These are phyloP conservation scores for Archegozetes longisetosus DNA, from an alignment of 1,140 invertebrate species.

Conservation along the genomic window DNA sequence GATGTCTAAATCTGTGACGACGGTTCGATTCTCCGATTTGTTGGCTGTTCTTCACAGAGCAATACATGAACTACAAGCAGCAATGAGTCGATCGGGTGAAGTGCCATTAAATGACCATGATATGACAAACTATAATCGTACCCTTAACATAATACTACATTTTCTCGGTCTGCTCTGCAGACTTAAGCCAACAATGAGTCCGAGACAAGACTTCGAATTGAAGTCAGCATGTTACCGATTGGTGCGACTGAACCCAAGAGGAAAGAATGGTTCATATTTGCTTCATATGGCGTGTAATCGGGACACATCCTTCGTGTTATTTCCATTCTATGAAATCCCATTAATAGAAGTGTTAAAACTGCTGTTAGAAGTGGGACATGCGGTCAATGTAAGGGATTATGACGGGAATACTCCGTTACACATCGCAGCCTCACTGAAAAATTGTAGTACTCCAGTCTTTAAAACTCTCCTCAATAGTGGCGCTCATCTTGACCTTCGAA, in stretches of 20 bases:
- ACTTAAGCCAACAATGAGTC: slow-evolving; percentile 19
- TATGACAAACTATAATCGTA: slow-evolving; percentile 54
- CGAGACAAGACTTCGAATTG: slow-evolving; percentile 35
- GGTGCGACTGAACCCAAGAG: slow-evolving; percentile 52
- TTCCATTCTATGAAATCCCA: slow-evolving; percentile 57
- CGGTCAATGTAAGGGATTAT: slow-evolving; percentile 43
- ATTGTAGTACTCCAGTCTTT: slow-evolving; percentile 40
- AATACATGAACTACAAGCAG: slow-evolving; percentile 44
- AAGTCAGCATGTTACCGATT: slow-evolving; percentile 40
- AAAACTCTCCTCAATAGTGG: slow-evolving; percentile 52
- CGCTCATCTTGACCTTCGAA: slow-evolving; percentile 72
- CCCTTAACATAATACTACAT: slow-evolving; percentile 69
- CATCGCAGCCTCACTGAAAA: slow-evolving; percentile 41
- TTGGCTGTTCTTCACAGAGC: slow-evolving; percentile 62
- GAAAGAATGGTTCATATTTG: slow-evolving; percentile 50
- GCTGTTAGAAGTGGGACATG: slow-evolving; percentile 61
- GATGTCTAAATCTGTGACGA: slow-evolving; percentile 49
- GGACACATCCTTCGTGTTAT: slow-evolving; percentile 36
- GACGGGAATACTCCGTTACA: slow-evolving; percentile 70
- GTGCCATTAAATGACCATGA: slow-evolving; percentile 41
- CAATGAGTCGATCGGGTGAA: not conserved
- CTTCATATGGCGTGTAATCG: slow-evolving; percentile 63
- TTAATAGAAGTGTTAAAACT: slow-evolving; percentile 52
- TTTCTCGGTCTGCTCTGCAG: slow-evolving; percentile 28
- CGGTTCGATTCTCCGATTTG: slow-evolving; percentile 58